Evolutionary conservation across 2,113 vertebrate species (phyloP).

Genomic region (Uria aalge): DNA sequence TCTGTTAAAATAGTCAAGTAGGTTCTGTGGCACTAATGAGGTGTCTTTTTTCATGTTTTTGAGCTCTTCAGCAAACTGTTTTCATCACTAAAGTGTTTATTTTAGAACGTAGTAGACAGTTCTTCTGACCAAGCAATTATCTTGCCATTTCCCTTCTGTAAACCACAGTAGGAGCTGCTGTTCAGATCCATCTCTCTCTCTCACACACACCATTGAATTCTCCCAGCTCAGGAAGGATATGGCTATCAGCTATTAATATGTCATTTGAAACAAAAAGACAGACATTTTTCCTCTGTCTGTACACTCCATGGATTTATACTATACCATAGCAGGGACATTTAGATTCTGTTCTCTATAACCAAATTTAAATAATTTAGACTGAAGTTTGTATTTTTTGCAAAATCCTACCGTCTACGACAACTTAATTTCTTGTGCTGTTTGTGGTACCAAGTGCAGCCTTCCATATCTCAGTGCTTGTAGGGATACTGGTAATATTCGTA

Average conservation of each 20-base stretch:
- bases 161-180: background rate
- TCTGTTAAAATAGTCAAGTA: background rate
- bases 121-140: background rate
- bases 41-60: background rate
- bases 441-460: background rate
- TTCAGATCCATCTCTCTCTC: background rate
- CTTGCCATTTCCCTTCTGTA: background rate
- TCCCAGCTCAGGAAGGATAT: background rate
- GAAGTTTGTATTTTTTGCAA: background rate
- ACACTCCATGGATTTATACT: background rate
- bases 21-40: background rate
- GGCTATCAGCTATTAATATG: background rate
- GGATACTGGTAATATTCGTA: background rate
- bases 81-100: background rate
- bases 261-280: background rate
- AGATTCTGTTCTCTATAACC: background rate
- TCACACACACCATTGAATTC: background rate
- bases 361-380: background rate
- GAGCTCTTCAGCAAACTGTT: background rate
- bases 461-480: background rate
- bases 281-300: background rate
- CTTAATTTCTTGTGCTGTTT: background rate
- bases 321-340: background rate
- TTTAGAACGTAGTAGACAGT: background rate
- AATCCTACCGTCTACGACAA: background rate